A percentile compares a stretch with the other conserved stretches of the same genome.
Conservation (phyloP, 1,140 invertebrate genomes). For the Cylas formicarius region DNA sequence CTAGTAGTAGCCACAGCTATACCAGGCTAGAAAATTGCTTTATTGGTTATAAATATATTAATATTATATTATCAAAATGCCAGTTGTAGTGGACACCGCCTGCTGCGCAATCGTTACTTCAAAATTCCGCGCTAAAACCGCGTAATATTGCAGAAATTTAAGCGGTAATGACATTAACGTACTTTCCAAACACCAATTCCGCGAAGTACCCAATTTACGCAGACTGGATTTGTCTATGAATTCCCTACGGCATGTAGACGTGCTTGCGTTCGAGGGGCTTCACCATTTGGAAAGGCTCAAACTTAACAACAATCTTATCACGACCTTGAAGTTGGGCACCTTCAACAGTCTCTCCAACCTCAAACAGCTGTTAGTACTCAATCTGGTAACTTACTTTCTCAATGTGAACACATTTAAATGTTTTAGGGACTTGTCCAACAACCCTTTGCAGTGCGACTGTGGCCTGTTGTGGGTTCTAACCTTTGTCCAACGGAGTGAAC, state of each 20-base stretch:
- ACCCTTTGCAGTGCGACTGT: conserved; percentile 77
- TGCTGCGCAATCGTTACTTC: conserved; percentile 3
- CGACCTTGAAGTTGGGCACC: conserved; percentile 54
- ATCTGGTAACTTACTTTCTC: conserved; percentile 7
- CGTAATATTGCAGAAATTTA: conserved; percentile 54
- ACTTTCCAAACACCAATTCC: conserved; percentile 68
- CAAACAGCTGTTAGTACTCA: conserved; percentile 60
- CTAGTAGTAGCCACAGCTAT: too few species aligned
- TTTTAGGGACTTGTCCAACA: conserved; percentile 65
- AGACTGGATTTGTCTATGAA: conserved; percentile 62
- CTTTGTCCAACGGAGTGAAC: conserved; percentile 59
- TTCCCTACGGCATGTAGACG: conserved; percentile 54
- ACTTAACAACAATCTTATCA: conserved; percentile 62
- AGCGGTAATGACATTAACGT: conserved; percentile 68
- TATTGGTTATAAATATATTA: too few species aligned
- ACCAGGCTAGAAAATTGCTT: too few species aligned
- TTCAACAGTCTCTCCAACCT: conserved; percentile 59
- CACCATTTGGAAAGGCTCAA: conserved; percentile 57
- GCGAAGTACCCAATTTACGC: conserved; percentile 58
- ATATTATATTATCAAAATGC: too few species aligned
- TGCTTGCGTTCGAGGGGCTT: conserved; percentile 56
- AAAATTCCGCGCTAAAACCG: too few species aligned
- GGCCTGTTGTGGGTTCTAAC: conserved; percentile 70
- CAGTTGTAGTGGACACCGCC: too few species aligned
- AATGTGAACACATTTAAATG: conserved; percentile 4